phyloP scores from a whole-genome alignment of 2,113 vertebrate species.

The Dendropsophus ebraccatus region DNA sequence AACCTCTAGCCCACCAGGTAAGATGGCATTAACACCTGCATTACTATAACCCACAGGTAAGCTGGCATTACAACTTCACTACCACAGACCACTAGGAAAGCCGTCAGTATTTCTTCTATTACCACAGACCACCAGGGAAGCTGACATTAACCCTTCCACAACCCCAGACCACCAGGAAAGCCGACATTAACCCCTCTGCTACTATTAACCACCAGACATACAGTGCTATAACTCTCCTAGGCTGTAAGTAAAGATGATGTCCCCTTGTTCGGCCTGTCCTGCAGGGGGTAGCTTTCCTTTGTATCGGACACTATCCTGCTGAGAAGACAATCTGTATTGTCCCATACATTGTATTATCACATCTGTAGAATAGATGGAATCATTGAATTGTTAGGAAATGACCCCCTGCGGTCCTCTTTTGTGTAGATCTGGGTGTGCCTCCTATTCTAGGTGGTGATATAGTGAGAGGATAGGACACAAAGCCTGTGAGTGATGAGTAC shows the following conservation, averaged over 20 bases:
- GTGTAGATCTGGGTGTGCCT: too few species aligned
- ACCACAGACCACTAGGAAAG: neutral
- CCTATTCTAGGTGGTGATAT: neutral
- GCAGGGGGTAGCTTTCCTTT: too few species aligned
- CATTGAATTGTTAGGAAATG: too few species aligned
- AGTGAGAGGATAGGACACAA: neutral
- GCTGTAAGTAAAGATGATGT: too few species aligned
- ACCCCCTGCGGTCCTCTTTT: too few species aligned
- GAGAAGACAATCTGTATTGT: too few species aligned
- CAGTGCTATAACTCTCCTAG: too few species aligned
- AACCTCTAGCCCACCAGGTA: neutral
- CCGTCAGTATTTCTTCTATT: neutral
- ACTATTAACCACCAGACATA: neutral
- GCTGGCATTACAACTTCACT: neutral
- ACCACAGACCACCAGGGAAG: neutral
- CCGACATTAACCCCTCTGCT: neutral
- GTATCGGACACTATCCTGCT: too few species aligned
- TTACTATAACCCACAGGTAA: neutral
- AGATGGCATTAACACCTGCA: neutral
- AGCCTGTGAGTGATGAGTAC: constrained; percentile 66
- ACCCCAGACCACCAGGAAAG: neutral
- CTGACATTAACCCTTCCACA: neutral
- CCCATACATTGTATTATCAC: too few species aligned
- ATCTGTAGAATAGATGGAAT: too few species aligned
- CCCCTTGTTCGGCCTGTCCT: too few species aligned